Evolutionary conservation across 2,797 vertebrate species (phyloP).

Genomic region (Dipus sagitta): DNA sequence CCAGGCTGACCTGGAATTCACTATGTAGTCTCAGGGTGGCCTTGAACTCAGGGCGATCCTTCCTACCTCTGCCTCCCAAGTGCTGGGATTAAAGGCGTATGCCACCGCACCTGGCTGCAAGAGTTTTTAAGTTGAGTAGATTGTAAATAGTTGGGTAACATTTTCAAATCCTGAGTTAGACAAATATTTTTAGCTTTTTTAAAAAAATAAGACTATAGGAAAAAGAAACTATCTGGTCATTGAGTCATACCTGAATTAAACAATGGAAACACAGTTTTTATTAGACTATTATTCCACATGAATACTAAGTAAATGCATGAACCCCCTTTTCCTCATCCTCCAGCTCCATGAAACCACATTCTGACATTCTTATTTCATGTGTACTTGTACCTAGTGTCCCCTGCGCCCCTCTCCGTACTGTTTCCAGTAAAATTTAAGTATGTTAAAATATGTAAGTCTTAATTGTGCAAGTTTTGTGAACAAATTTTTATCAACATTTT

Average conservation of each 20-base stretch:
- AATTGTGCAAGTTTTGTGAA: neutral
- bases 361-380: neutral
- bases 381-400: neutral
- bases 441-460: neutral
- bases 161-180: neutral
- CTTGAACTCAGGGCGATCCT: no score
- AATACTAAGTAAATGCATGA: neutral
- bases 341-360: neutral
- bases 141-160: constrained; percentile 17
- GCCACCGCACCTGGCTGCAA: neutral
- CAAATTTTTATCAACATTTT: no score
- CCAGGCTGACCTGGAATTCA: no score
- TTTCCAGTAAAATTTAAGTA: neutral
- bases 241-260: constrained; percentile 30
- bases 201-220: neutral
- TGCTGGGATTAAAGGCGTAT: no score
- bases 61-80: no score
- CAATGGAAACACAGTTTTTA: neutral
- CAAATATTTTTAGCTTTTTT: neutral
- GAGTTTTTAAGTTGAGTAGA: neutral
- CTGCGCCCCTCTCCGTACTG: neutral
- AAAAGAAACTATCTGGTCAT: neutral
- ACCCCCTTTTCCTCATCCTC: neutral
- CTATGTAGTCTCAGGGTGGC: no score
- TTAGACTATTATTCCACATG: neutral